These are phyloP conservation scores for Leuctra nigra DNA, from an alignment of 2,888 invertebrate genomes.

Conservation along the genomic window DNA sequence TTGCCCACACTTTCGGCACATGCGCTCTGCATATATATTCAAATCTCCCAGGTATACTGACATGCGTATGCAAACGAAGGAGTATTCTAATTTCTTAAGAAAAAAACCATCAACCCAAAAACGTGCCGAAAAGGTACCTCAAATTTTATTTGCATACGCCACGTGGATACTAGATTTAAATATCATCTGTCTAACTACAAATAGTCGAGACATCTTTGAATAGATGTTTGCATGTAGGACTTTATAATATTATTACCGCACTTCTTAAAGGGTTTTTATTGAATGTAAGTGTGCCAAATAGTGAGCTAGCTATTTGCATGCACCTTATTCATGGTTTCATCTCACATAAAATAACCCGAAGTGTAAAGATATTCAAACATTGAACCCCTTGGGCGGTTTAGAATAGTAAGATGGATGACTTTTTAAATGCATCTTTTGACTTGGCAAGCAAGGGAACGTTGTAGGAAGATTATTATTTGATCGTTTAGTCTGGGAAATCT, in stretches of 20 bases:
- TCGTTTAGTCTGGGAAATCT: neutral
- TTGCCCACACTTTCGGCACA: neutral
- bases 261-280: too few species aligned
- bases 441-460: neutral
- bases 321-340: neutral
- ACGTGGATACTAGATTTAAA: too few species aligned
- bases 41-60: conserved; percentile 1
- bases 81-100: too few species aligned
- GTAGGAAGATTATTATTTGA: conserved; percentile 1
- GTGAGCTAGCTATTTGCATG: conserved; percentile 23
- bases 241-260: too few species aligned
- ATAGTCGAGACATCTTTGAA: too few species aligned
- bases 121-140: too few species aligned
- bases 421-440: conserved; percentile 20
- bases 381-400: conserved; percentile 1
- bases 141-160: too few species aligned
- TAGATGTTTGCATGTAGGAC: too few species aligned
- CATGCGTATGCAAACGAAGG: conserved; percentile 10
- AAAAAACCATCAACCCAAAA: too few species aligned
- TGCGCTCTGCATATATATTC: conserved; percentile 5
- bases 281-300: too few species aligned
- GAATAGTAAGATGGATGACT: conserved; percentile 20
- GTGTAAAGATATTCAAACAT: conserved; percentile 9
- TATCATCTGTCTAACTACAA: too few species aligned
- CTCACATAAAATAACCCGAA: neutral